Conservation (phyloP, 2,888 invertebrate genomes). For the Disparrhopalites patrizii region DNA sequence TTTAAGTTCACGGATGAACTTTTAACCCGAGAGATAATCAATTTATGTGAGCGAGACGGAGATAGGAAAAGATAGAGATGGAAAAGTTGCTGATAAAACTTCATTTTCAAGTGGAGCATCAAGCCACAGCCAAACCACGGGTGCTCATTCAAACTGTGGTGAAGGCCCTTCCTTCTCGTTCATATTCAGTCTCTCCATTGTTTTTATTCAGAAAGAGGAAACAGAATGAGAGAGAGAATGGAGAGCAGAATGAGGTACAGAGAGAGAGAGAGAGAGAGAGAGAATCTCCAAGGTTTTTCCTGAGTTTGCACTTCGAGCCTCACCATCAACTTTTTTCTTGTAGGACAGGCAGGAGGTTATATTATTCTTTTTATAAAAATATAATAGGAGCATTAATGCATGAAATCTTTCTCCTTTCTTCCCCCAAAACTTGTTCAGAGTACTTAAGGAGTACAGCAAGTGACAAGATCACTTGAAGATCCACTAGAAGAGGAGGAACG, state of each 20-base stretch:
- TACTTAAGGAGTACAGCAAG: too few relatives aligned
- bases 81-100: conserved; percentile 29
- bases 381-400: too few relatives aligned
- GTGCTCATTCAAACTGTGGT: neutral
- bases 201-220: conserved; percentile 16
- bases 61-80: too few relatives aligned
- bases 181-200: conserved; percentile 21
- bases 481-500: too few relatives aligned
- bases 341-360: too few relatives aligned
- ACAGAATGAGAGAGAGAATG: neutral
- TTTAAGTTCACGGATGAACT: conserved; percentile 21
- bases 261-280: conserved; percentile 1
- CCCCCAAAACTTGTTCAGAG: too few relatives aligned
- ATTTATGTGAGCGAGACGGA: conserved; percentile 12
- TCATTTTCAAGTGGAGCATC: conserved; percentile 27
- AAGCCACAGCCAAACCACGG: conserved; percentile 9
- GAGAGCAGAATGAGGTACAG: neutral
- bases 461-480: too few relatives aligned
- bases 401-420: too few relatives aligned
- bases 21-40: conserved; percentile 26
- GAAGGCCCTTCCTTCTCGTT: neutral
- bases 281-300: too few relatives aligned
- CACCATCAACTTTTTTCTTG: too few relatives aligned
- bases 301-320: too few relatives aligned
- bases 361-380: too few relatives aligned